phyloP scores from a whole-genome alignment of 2,113 vertebrate species.

The Eudyptes chrysolophus region DNA sequence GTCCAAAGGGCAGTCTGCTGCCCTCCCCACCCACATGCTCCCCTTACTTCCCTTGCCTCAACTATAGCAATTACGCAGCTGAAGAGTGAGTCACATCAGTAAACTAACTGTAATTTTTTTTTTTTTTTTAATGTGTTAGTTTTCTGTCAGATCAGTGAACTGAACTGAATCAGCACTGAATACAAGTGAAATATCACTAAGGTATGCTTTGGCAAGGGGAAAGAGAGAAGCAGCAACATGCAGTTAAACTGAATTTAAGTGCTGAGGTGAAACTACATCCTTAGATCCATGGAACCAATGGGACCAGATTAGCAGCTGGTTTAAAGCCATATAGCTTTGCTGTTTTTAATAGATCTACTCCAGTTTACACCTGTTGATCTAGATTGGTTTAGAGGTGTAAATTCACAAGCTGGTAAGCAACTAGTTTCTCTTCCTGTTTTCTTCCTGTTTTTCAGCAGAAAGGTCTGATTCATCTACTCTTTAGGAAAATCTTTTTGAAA shows the following conservation, averaged over 20 bases:
- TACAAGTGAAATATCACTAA: background rate
- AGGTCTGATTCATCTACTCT: background rate
- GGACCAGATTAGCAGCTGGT: background rate
- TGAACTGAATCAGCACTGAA: background rate
- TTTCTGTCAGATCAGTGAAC: slow-evolving; percentile 14
- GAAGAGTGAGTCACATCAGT: slow-evolving; percentile 1
- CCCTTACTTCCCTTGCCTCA: background rate
- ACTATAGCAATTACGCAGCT: background rate
- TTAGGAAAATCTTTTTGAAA: background rate
- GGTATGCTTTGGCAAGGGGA: background rate
- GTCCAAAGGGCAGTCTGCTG: background rate
- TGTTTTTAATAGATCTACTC: background rate
- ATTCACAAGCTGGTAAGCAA: background rate
- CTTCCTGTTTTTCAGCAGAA: background rate
- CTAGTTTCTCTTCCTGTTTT: slow-evolving; percentile 10
- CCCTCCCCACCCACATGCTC: background rate
- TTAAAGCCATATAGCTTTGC: background rate
- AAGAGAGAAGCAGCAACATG: background rate
- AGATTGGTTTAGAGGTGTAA: background rate
- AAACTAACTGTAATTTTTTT: background rate
- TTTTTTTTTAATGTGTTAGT: background rate
- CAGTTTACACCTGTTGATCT: background rate
- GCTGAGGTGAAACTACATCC: background rate
- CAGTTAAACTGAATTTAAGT: background rate
- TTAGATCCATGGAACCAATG: background rate